These are phyloP conservation scores for Agonum fuliginosum DNA, from an alignment of 2,888 invertebrate genomes.

Conservation along the genomic window DNA sequence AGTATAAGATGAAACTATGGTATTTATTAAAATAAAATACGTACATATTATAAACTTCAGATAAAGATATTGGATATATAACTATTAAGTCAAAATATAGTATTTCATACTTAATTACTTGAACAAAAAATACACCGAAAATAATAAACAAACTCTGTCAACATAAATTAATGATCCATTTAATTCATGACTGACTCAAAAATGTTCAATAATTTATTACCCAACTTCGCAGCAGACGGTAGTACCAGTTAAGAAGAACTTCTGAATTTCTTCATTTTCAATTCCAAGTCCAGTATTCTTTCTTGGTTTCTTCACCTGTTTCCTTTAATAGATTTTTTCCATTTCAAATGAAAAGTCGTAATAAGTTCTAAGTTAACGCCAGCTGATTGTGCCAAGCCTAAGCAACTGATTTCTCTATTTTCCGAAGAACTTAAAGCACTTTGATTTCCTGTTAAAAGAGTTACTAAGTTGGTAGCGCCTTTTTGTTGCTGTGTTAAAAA, in stretches of 20 bases:
- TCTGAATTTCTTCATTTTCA: not conserved
- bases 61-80: conserved; percentile 35
- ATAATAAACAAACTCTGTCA: conserved; percentile 45
- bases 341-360: conserved; percentile 88
- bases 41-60: conserved; percentile 17
- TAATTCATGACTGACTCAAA: conserved; percentile 27
- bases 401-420: conserved; percentile 82
- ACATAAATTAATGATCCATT: conserved; percentile 22
- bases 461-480: conserved; percentile 79
- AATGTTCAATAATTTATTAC: conserved; percentile 42
- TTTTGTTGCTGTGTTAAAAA: conserved; percentile 80
- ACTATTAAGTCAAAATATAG: conserved; percentile 47
- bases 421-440: conserved; percentile 72
- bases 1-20: conserved; percentile 20
- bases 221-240: conserved; percentile 35
- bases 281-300: not conserved
- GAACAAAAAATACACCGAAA: conserved; percentile 44
- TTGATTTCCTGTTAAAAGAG: conserved; percentile 82
- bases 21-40: conserved; percentile 36
- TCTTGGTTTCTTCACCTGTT: conserved; percentile 77
- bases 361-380: conserved; percentile 90
- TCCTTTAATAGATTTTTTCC: conserved; percentile 84
- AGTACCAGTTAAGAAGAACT: conserved; percentile 22
- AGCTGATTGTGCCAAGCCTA: conserved; percentile 86
- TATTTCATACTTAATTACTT: conserved; percentile 15